Percentiles rank a stretch among this genome's conserved stretches.
Conservation (phyloP, 92 coral and sea anemone species). For the Scolanthus callimorphus region DNA sequence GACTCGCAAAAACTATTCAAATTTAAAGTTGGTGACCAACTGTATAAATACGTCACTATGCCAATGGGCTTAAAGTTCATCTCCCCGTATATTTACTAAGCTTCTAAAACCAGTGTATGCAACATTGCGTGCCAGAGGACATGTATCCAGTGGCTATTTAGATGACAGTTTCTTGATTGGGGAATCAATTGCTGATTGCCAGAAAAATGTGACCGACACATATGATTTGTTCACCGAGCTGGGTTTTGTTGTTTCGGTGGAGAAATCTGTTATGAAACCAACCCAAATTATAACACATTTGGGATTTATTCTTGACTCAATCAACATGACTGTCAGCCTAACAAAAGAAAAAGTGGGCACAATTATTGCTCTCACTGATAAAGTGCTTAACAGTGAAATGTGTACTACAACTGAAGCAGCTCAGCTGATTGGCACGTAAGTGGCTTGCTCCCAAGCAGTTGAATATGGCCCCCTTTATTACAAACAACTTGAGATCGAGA, state of each 20-base stretch:
- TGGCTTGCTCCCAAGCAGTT: constrained; percentile 10
- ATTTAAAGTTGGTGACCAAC: not conserved
- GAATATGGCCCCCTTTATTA: no score
- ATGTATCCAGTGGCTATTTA: no score
- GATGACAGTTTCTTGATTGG: constrained; percentile 8
- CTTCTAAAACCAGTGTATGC: constrained; percentile 41
- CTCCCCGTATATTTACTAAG: constrained; percentile 34
- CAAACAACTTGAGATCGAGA: no score
- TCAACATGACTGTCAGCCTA: no score
- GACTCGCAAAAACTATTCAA: constrained; percentile 22
- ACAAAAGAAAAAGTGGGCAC: no score
- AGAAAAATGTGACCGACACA: no score
- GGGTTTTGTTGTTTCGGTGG: no score
- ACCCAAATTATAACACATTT: no score
- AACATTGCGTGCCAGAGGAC: no score
- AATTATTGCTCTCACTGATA: not conserved
- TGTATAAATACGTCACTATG: constrained; percentile 11
- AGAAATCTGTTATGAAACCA: no score
- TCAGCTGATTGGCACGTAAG: constrained; percentile 15
- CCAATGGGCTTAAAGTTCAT: constrained; percentile 18
- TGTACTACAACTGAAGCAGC: not conserved
- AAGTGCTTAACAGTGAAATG: not conserved
- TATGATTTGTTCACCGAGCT: no score
- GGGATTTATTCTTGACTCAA: no score
- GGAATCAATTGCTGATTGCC: not conserved